Percentiles rank a stretch among this genome's conserved stretches.
These are phyloP conservation scores for Sciaenops ocellatus DNA, from an alignment of 2,797 vertebrate genomes.

Conservation along the genomic window DNA sequence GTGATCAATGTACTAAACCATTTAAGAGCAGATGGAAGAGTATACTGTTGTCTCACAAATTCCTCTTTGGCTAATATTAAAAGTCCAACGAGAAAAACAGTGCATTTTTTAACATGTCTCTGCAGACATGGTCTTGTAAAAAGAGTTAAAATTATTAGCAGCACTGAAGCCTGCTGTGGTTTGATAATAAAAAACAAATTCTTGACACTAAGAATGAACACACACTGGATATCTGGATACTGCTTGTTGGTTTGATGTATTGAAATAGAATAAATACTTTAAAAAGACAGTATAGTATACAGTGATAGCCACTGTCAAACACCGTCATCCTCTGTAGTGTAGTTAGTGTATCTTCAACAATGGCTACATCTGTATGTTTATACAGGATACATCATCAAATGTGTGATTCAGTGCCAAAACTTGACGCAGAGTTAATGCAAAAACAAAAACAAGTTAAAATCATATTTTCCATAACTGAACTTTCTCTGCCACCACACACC, in stretches of 20 bases:
- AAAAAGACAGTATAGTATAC: constrained; percentile 3
- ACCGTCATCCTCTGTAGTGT: constrained; percentile 9
- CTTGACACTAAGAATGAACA: constrained; percentile 11
- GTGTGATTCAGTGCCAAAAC: constrained; percentile 54
- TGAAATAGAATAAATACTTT: constrained; percentile 55
- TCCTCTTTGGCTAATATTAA: constrained; percentile 47
- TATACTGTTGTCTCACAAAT: constrained; percentile 21
- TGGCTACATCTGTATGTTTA: constrained; percentile 23
- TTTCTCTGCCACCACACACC: constrained; percentile 85
- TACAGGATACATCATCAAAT: constrained; percentile 4
- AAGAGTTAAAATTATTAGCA: constrained; percentile 46
- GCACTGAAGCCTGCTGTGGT: constrained; percentile 20
- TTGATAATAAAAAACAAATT: constrained; percentile 16
- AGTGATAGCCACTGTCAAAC: constrained; percentile 26
- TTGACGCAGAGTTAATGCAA: constrained; percentile 54
- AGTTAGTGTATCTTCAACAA: constrained; percentile 17
- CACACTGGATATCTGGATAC: constrained; percentile 21
- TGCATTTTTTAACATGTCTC: constrained; percentile 44
- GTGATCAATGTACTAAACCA: constrained; percentile 31
- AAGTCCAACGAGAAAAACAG: constrained; percentile 46
- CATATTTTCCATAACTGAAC: constrained; percentile 79
- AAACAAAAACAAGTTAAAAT: constrained; percentile 53
- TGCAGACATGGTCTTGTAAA: constrained; percentile 28
- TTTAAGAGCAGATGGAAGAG: constrained; percentile 46
- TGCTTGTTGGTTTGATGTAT: constrained; percentile 40